A percentile compares a stretch with the other conserved stretches of the same genome.
phyloP scores from a whole-genome alignment of 2,797 vertebrate species.

The Gambusia yucatana region DNA sequence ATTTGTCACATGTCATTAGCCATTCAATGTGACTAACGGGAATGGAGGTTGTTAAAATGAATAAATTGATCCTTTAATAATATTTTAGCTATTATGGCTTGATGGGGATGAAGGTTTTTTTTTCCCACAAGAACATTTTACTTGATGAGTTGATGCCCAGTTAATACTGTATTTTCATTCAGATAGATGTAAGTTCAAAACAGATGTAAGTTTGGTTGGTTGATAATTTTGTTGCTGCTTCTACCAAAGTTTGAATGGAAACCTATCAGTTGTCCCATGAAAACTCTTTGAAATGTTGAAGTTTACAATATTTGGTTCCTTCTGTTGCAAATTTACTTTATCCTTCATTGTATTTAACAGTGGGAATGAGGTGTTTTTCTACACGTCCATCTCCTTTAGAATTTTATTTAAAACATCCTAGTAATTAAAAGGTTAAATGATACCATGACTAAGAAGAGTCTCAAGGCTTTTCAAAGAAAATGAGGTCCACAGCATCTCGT shows the following conservation, averaged over 20 bases:
- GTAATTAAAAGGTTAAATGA: not conserved
- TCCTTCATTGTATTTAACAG: not conserved
- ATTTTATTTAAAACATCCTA: not conserved
- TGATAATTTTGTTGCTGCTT: not conserved
- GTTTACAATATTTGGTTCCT: not conserved
- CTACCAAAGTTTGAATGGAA: not conserved
- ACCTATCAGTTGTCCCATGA: not conserved
- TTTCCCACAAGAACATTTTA: constrained; percentile 1
- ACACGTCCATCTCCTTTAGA: not conserved
- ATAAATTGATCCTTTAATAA: constrained; percentile 41
- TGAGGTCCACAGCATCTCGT: not conserved
- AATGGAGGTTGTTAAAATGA: constrained; percentile 47
- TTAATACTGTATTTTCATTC: constrained; percentile 4
- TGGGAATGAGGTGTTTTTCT: not conserved
- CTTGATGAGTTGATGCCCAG: not conserved
- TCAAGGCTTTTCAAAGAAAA: not conserved
- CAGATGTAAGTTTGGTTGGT: not conserved
- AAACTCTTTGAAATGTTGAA: not conserved
- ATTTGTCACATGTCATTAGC: constrained; percentile 70
- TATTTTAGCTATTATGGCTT: not conserved
- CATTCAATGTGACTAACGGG: constrained; percentile 49
- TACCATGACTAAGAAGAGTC: not conserved
- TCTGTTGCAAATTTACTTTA: not conserved
- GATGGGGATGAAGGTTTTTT: not conserved
- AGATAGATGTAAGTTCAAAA: not conserved